phyloP scores from a whole-genome alignment of 2,113 vertebrate species.

The Cygnus atratus region DNA sequence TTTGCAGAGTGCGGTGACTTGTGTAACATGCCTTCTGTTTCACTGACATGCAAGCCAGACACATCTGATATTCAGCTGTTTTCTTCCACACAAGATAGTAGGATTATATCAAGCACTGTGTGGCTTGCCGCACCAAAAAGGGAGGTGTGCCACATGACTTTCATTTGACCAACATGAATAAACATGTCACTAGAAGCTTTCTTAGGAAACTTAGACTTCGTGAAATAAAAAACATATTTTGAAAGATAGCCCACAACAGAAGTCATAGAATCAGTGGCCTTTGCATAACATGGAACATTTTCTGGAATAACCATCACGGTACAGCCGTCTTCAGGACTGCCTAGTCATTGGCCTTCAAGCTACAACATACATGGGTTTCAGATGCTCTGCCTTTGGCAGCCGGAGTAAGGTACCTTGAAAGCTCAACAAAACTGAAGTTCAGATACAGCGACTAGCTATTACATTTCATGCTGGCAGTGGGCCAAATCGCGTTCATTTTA shows the following conservation, averaged over 20 bases:
- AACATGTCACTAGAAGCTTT: slow-evolving; percentile 43
- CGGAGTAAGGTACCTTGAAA: slow-evolving; percentile 39
- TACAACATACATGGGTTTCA: not conserved
- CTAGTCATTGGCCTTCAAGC: not conserved
- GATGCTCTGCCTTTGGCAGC: slow-evolving; percentile 42
- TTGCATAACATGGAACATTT: slow-evolving; percentile 53
- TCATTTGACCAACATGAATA: slow-evolving; percentile 44
- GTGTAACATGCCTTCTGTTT: slow-evolving; percentile 35
- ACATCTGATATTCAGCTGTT: slow-evolving; percentile 66
- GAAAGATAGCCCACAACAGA: slow-evolving; percentile 66
- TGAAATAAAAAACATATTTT: slow-evolving; percentile 57
- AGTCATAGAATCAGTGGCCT: slow-evolving; percentile 67
- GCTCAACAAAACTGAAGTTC: slow-evolving; percentile 35
- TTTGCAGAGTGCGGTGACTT: not conserved
- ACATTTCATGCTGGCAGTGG: not conserved
- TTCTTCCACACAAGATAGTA: slow-evolving; percentile 40
- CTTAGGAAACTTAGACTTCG: slow-evolving; percentile 48
- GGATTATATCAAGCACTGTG: slow-evolving; percentile 42
- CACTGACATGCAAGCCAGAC: slow-evolving; percentile 33
- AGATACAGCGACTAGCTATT: slow-evolving; percentile 19
- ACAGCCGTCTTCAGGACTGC: slow-evolving; percentile 35
- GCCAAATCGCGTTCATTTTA: not conserved
- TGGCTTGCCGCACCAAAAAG: slow-evolving; percentile 38
- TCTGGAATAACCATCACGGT: slow-evolving; percentile 33
- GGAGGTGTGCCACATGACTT: slow-evolving; percentile 49